Base-by-base conservation (phyloP, 2,888 invertebrate species). In the Dryomyza anilis region DNA sequence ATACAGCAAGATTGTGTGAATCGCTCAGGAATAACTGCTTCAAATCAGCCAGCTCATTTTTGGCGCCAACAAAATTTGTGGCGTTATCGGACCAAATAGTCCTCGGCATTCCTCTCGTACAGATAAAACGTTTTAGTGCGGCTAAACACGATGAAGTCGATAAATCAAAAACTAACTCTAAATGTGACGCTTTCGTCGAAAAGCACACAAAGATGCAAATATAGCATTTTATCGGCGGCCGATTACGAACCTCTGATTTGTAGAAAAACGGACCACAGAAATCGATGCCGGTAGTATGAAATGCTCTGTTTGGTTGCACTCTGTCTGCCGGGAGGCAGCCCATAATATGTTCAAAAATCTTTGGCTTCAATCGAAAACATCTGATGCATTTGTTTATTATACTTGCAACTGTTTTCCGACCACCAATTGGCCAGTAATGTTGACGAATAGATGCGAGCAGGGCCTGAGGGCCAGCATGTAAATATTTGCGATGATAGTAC, bases 351-450 rank as follows among this genome's bases (percentile, higher is more conserved):
- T 45, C 45, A 19, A 45, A 45, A 19, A 45, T 45, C 19, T 39
- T 60, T 12, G 60, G 56, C 12, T 50, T 60, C 21, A 33, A 23
- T 2, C 64, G 64, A 62, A 68, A 66, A 23, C 61, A 68, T 30
- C 63, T 53, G 16, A 64, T 27, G 29, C 63, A 66, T 64, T 67
- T 69, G 53, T 62, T 66, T 14, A 45, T 3, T 8, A 45, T 36
- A 16, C 2, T 46, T 10, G n/a, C 16, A 46, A 46, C 16, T 46
- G 19, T 10, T 10, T 16, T 39, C 7, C 66, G 59, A 4, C 70
- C 67, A 45, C 69, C 67, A 59, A 71, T 63, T 12, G 69, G 71
- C 70, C 67, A 67, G 59, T 66, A 69, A 25, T 66, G 65, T 14
- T 63, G 53, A 12, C 67, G 48, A 25, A 66, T 66, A 14, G 55